Evolutionary conservation across 1,140 invertebrate species (phyloP).

Genomic region (Geopemphigus sp.): DNA sequence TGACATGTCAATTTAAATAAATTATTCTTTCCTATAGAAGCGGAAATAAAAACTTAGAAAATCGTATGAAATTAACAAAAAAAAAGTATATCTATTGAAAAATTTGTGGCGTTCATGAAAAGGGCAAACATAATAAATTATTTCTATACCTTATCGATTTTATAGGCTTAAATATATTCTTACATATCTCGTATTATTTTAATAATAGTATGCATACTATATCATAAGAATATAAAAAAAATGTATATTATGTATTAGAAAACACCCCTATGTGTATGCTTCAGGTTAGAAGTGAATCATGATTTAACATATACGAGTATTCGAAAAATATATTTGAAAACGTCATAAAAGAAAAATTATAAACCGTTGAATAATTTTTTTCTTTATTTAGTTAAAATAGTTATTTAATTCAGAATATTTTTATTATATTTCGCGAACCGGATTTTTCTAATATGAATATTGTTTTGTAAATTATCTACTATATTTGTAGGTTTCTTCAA

Average conservation of each 20-base stretch:
- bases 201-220: not conserved
- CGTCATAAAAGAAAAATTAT: not conserved
- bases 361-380: not conserved
- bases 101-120: not conserved
- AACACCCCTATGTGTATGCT: not conserved
- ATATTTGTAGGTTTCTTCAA: no score
- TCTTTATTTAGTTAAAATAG: constrained; percentile 1
- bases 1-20: not conserved
- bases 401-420: constrained; percentile 10
- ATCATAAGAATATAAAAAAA: not conserved
- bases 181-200: not conserved
- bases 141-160: not conserved
- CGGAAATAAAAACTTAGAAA: not conserved
- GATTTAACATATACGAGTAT: not conserved
- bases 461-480: not conserved
- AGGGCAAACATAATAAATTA: not conserved
- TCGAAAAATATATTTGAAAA: not conserved
- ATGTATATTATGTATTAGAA: not conserved
- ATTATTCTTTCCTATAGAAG: not conserved
- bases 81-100: not conserved
- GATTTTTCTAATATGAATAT: not conserved
- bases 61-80: not conserved
- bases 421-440: not conserved
- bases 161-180: not conserved
- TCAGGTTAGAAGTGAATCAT: not conserved